Percentiles rank a stretch among this genome's conserved stretches.
Conservation (phyloP, 2,113 vertebrate genomes). For the Gracilinanus agilis region DNA sequence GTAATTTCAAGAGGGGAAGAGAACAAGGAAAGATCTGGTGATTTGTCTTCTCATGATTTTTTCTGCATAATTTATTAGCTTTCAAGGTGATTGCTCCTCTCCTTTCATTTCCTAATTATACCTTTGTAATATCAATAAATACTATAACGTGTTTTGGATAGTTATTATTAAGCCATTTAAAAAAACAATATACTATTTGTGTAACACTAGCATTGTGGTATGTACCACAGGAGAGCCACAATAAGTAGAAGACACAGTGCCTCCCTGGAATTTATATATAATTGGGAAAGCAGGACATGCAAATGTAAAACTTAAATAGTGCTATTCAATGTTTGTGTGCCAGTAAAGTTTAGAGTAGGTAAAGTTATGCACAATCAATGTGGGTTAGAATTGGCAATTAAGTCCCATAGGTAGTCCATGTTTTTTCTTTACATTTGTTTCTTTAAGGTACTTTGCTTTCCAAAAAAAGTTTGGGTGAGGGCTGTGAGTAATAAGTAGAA, state of each 20-base stretch:
- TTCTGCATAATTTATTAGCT: background rate
- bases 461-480: background rate
- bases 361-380: background rate
- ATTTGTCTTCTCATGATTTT: background rate
- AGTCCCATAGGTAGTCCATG: background rate
- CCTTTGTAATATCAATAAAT: background rate
- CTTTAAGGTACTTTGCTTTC: background rate
- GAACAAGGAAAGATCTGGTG: background rate
- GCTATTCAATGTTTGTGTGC: background rate
- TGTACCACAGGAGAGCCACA: background rate
- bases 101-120: background rate
- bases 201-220: background rate
- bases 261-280: background rate
- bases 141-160: background rate
- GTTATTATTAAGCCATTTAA: background rate
- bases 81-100: background rate
- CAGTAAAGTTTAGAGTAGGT: background rate
- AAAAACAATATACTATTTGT: background rate
- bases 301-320: background rate
- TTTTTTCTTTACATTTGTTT: background rate
- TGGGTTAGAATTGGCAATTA: background rate
- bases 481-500: background rate
- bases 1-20: background rate
- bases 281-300: background rate
- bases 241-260: background rate